Conservation (phyloP, 2,113 vertebrate species). For the Phrynosoma platyrhinos region DNA sequence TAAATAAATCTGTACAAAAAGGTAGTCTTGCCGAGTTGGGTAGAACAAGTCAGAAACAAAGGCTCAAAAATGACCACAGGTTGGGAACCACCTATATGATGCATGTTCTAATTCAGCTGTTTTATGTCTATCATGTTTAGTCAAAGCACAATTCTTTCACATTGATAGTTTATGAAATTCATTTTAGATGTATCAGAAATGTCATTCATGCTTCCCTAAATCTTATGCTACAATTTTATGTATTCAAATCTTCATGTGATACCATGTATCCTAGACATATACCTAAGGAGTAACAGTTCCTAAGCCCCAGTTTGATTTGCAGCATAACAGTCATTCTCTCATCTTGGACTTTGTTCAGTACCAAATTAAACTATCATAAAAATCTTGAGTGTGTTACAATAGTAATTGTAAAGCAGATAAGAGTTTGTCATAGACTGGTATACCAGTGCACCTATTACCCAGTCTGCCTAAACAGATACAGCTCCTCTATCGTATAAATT, state of each 20-base stretch:
- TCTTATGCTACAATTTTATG: not conserved
- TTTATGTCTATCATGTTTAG: not conserved
- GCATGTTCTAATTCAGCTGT: not conserved
- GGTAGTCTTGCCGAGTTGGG: not conserved
- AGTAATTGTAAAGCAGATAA: not conserved
- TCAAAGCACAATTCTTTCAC: not conserved
- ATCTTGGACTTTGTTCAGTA: constrained; percentile 16
- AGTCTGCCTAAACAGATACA: not conserved
- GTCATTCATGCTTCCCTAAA: not conserved
- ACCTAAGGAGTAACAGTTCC: not conserved
- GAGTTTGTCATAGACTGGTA: not conserved
- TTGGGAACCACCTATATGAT: too few species aligned
- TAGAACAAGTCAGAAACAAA: not conserved
- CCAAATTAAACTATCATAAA: constrained; percentile 6
- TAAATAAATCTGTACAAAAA: not conserved
- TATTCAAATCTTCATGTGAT: constrained; percentile 1
- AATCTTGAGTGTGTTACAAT: not conserved
- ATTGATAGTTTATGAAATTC: not conserved
- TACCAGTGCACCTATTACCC: not conserved
- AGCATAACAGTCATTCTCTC: not conserved
- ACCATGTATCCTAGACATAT: constrained; percentile 1
- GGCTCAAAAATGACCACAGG: not conserved
- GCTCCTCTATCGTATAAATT: not conserved
- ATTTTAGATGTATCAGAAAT: not conserved
- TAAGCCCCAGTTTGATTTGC: not conserved